Conservation (phyloP, 2,797 vertebrate species). For the Austrolebias charrua region DNA sequence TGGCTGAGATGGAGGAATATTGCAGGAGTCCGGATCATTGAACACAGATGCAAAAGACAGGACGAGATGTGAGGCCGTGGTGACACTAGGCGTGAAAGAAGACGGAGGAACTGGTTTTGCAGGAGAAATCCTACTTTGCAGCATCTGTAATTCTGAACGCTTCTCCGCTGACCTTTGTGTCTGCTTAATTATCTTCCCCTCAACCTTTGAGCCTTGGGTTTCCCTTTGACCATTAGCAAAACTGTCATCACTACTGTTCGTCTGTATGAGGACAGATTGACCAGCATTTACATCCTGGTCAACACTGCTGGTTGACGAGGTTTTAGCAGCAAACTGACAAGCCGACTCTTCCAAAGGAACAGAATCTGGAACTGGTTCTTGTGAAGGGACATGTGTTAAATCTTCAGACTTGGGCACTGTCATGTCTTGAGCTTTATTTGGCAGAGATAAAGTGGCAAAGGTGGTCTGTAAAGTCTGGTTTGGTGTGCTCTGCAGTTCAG, state of each 20-base stretch:
- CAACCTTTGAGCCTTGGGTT: not conserved
- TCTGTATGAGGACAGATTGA: constrained; percentile 38
- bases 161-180: not conserved
- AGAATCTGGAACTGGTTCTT: constrained; percentile 17
- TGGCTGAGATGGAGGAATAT: not conserved
- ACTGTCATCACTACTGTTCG: constrained; percentile 1
- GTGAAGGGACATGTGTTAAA: constrained; percentile 35
- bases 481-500: not conserved
- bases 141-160: not conserved
- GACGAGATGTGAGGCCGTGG: not conserved
- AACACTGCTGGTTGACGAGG: not conserved
- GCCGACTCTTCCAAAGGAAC: constrained; percentile 24
- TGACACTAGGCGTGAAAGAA: not conserved
- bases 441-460: constrained; percentile 30
- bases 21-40: not conserved
- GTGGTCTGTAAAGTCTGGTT: not conserved
- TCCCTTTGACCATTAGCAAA: constrained; percentile 2
- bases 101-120: not conserved
- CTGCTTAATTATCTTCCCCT: constrained; percentile 12
- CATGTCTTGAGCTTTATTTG: constrained; percentile 50
- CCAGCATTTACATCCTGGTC: constrained; percentile 18
- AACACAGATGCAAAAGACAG: not conserved
- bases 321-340: not conserved
- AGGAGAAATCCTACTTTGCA: not conserved
- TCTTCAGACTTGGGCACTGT: constrained; percentile 26